Base-by-base conservation (phyloP, 1,140 invertebrate species). In the Lucilia sericata region DNA sequence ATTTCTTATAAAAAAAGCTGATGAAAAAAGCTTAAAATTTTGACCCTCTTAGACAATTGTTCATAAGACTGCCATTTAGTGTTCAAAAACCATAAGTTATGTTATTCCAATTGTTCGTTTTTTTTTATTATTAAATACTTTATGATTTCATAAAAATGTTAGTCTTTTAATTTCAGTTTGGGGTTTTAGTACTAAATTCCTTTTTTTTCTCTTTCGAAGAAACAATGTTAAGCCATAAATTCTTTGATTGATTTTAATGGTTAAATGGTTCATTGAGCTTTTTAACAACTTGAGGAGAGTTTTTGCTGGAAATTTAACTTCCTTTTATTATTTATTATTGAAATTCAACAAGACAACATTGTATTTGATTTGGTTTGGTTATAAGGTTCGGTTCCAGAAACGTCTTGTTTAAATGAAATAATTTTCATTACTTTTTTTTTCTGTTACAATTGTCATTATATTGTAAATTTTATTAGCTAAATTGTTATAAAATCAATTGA, bases 191-290 rank as follows among this genome's bases (percentile, higher is more conserved):
- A 17, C 51, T 55, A 42, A 9, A 34, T 76, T 76, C 30, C 30
- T 34, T 75, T 76, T 76, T 76, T 42, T 42, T 76, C 42, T 42
- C 5, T 25, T 30, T 30, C 1, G 25, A 30, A 30, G 7, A 80
- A 19, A 83, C 82, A 83, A 83, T 83, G 82, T 83, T 83, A 34
- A 21, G 36, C 65, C 55, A 83, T 83, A 83, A 83, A 70, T 70
- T 74, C 21, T 83, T 83, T 83, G 82, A 83, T 83, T 83, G 82
- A 83, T 83, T 83, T 83, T 83, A 83, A 83, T 83, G 82, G 65
- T 83, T 74, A 83, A 83, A 83, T 83, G 82, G 30, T 49, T 83
- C 82, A 83, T 83, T 83, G 82, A 74, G 82, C 82, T 70, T 70
- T 70, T 70, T 70, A 70, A 70, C 21, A 25, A 70, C n/a, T 70